A percentile compares a stretch with the other conserved stretches of the same genome.
Conservation (phyloP, 2,797 vertebrate genomes). For the Brachymystax lenok region DNA sequence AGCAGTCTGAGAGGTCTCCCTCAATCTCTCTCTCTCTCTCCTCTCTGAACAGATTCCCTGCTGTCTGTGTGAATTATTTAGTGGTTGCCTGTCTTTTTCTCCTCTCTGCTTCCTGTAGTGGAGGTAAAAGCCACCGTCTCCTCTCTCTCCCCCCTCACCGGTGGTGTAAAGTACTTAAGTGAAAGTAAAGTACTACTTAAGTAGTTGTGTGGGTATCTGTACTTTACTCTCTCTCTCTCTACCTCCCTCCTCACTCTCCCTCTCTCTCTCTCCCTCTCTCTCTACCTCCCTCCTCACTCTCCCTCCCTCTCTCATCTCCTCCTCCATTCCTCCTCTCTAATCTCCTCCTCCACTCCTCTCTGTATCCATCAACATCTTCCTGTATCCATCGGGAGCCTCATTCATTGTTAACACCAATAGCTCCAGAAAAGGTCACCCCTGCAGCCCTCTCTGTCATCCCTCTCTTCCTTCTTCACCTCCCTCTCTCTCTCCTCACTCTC, state of each 20-base stretch:
- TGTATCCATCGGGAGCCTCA: conserved; percentile 38
- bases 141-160: neutral
- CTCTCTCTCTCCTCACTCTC: neutral
- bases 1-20: neutral
- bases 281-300: no score
- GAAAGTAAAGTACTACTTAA: no score
- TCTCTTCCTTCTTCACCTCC: neutral
- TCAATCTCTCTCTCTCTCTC: neutral
- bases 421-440: conserved; percentile 45
- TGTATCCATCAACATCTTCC: conserved; percentile 52
- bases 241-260: no score
- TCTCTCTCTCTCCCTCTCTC: no score
- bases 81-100: conserved; percentile 48
- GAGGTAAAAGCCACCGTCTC: conserved; percentile 48
- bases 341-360: no score
- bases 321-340: no score
- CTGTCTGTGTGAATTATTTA: conserved; percentile 66
- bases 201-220: no score
- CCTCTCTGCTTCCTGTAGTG: conserved; percentile 15
- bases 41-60: neutral
- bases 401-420: conserved; percentile 65
- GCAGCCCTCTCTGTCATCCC: conserved; percentile 14
- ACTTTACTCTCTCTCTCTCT: no score
- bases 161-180: no score
- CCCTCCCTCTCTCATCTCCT: no score